Base-by-base conservation (phyloP, 2,113 vertebrate species). In the Emberiza fucata region DNA sequence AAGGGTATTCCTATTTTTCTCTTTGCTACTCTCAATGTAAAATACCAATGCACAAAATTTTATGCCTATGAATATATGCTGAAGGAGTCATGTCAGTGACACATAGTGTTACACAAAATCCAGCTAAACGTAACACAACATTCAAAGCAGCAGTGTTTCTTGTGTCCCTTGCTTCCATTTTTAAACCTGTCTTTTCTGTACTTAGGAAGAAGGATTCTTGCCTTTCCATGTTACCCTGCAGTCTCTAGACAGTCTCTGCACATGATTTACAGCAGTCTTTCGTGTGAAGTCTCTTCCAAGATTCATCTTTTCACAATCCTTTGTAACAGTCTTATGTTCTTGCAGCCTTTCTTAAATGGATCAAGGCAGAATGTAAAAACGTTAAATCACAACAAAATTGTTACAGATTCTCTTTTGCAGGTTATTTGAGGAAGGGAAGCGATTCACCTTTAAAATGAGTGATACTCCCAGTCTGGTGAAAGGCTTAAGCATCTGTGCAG, bases 61-160 rank as follows among this genome's bases (percentile, higher is more conserved):
- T 51, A 68, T 90, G 64, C 56, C 24, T 59, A 12, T 71, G 75
- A 77, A 63, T 87, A 53, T 88, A 44, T 66, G 19, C 82, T 73
- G 72, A 86, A 88, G 51, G 70, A 96, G 60, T 76, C 92, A 89
- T 17, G 8, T 91, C 91, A 95, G 85, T 89, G 91, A 86, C 91
- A 88, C 60, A 84, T 42, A 54, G 51, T 64, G 73, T 71, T 83
- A 94, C 83, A 81, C 0, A 3, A 92, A 88, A 93, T 86, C 82
- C 76, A 90, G 24, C 64, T 80, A 86, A 92, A 94, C 31, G 9
- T 90, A 96, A 86, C 31, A 40, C 78, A 96, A 14, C 72, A 65
- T 93, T 93, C 79, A 90, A 81, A 88, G 76, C 53, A 81, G 85
- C 88, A 90, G 47, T 28, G 44, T 68, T 83, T 66, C 90, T 90